phyloP scores from a whole-genome alignment of 2,797 vertebrate species.

The Siniperca undulata region DNA sequence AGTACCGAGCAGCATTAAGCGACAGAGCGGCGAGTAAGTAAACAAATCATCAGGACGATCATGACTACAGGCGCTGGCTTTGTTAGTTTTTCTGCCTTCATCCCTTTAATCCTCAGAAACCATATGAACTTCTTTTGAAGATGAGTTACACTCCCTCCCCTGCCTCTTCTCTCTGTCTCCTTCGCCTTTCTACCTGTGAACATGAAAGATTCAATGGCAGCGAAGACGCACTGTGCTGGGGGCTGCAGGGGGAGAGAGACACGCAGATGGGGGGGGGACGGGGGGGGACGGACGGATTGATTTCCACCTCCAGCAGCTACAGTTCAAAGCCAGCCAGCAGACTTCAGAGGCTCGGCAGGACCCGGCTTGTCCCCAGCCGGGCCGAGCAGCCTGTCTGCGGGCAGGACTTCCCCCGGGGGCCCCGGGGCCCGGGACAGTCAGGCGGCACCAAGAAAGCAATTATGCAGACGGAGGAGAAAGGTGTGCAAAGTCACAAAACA shows the following conservation, averaged over 20 bases:
- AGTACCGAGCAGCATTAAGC: slow-evolving; percentile 28
- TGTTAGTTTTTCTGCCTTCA: slow-evolving; percentile 73
- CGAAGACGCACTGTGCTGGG: slow-evolving; percentile 56
- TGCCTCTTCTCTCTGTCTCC: slow-evolving; percentile 67
- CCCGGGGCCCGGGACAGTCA: slow-evolving; percentile 79
- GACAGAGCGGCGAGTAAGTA: slow-evolving; percentile 55
- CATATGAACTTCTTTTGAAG: slow-evolving; percentile 82
- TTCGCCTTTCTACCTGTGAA: slow-evolving; percentile 77
- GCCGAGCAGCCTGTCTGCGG: slow-evolving; percentile 81
- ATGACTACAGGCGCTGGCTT: slow-evolving; percentile 69
- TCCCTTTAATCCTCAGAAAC: slow-evolving; percentile 80
- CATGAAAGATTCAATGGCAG: slow-evolving; percentile 76
- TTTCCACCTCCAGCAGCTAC: slow-evolving; percentile 83
- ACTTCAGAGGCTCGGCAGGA: slow-evolving; percentile 86
- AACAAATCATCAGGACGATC: slow-evolving; percentile 70
- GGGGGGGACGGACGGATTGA: slow-evolving; percentile 76
- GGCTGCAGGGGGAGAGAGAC: slow-evolving; percentile 61
- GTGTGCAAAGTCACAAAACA: slow-evolving; percentile 62
- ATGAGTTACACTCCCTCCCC: slow-evolving; percentile 73
- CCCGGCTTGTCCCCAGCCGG: slow-evolving; percentile 82
- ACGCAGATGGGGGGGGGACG: slow-evolving; percentile 23
- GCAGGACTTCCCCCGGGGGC: slow-evolving; percentile 84
- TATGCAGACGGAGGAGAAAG: slow-evolving; percentile 68
- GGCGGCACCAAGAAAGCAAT: slow-evolving; percentile 84
- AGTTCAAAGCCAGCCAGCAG: slow-evolving; percentile 84